These are phyloP conservation scores for Neogobius melanostomus DNA, from an alignment of 2,113 vertebrate genomes.

Conservation along the genomic window DNA sequence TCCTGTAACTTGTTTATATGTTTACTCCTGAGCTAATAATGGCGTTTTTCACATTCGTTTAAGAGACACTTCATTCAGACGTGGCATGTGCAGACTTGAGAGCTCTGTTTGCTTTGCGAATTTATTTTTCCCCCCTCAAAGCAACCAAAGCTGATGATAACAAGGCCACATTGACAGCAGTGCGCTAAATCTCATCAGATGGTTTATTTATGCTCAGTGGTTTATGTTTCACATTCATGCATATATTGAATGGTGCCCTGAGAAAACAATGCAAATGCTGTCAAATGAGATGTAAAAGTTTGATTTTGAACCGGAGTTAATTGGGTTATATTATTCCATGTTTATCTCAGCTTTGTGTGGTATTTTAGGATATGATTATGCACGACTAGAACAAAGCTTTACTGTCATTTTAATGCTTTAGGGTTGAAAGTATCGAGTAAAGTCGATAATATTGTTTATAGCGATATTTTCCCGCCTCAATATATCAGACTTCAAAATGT, in stretches of 20 bases:
- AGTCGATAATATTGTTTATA: no score
- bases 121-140: constrained; percentile 27
- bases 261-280: not conserved
- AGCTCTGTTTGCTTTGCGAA: constrained; percentile 22
- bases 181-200: constrained; percentile 19
- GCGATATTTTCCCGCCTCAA: no score
- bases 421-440: no score
- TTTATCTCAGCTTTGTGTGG: no score
- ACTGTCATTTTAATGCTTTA: no score
- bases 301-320: no score
- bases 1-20: constrained; percentile 13
- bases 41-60: not conserved
- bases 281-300: not conserved
- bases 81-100: constrained; percentile 28
- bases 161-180: constrained; percentile 4
- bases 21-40: constrained; percentile 33
- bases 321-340: no score
- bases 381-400: no score
- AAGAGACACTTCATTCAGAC: constrained; percentile 16
- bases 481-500: no score
- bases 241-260: constrained; percentile 30
- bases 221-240: constrained; percentile 35
- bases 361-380: no score
- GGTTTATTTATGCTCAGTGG: constrained; percentile 43
- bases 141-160: constrained; percentile 25